Evolutionary conservation across 2,888 invertebrate species (phyloP).

Genomic region (Athrips mouffetella): DNA sequence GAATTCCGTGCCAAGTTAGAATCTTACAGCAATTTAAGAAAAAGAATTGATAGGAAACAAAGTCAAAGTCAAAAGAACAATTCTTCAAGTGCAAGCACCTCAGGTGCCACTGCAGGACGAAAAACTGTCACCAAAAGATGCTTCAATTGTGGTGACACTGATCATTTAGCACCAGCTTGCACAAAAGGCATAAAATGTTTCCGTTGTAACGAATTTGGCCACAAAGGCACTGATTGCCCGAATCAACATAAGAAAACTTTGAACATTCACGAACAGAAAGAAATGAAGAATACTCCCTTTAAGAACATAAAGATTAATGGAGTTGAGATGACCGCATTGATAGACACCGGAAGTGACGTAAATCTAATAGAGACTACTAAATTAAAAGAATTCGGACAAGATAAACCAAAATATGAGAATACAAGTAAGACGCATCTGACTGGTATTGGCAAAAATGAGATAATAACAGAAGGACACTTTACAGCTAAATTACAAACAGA

Average conservation of each 20-base stretch:
- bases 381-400: neutral
- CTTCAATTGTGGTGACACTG: conserved; percentile 24
- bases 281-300: conserved; percentile 13
- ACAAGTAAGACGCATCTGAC: neutral
- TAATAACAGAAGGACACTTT: conserved; percentile 21
- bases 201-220: conserved; percentile 31
- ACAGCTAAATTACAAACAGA: conserved; percentile 21
- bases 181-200: conserved; percentile 36
- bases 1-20: conserved; percentile 27
- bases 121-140: conserved; percentile 20
- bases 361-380: conserved; percentile 19
- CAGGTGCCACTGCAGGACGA: neutral
- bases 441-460: conserved; percentile 21
- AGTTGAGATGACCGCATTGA: conserved; percentile 5
- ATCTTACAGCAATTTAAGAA: conserved; percentile 18
- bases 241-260: conserved; percentile 14
- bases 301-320: conserved; percentile 16
- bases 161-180: conserved; percentile 22
- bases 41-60: conserved; percentile 6
- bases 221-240: conserved; percentile 22
- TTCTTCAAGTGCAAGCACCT: neutral
- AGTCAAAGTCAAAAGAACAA: neutral
- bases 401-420: neutral
- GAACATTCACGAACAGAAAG: conserved; percentile 12
- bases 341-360: conserved; percentile 26